Conservation (phyloP, 2,888 invertebrate genomes). For the Drosophila diplacantha region DNA sequence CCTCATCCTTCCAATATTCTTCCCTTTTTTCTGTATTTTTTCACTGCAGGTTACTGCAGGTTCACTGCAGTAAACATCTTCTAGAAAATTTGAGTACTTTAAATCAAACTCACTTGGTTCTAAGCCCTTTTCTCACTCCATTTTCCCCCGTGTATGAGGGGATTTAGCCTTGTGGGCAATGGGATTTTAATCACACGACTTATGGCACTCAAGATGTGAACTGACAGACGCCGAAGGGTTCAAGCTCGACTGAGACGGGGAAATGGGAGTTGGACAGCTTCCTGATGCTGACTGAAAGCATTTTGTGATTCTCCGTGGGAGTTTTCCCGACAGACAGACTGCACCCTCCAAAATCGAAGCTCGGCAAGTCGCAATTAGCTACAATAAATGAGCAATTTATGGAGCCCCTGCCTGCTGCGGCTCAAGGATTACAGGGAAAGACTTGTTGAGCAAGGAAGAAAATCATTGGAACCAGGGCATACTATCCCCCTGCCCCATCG, state of each 20-base stretch:
- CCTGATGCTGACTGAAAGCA: conserved; percentile 65
- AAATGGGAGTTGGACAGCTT: conserved; percentile 45
- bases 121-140: background rate
- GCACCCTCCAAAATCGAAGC: conserved; percentile 26
- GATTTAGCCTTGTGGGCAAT: conserved; percentile 72
- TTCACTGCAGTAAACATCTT: no score
- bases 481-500: conserved; percentile 11
- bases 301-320: conserved; percentile 70
- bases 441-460: conserved; percentile 27
- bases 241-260: conserved; percentile 14
- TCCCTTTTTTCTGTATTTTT: no score
- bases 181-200: conserved; percentile 78
- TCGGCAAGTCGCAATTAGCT: conserved; percentile 75
- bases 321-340: conserved; percentile 20
- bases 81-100: no score
- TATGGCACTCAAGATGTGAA: conserved; percentile 78
- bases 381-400: conserved; percentile 77
- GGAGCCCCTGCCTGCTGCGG: conserved; percentile 1
- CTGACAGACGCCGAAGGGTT: conserved; percentile 75
- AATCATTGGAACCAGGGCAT: conserved; percentile 3
- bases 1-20: no score
- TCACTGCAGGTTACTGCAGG: no score
- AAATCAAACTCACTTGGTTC: background rate
- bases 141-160: conserved; percentile 30
- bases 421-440: conserved; percentile 31